Evolutionary conservation across 1,140 invertebrate genomes (phyloP).

Genomic region (Trachelipus rathkii): DNA sequence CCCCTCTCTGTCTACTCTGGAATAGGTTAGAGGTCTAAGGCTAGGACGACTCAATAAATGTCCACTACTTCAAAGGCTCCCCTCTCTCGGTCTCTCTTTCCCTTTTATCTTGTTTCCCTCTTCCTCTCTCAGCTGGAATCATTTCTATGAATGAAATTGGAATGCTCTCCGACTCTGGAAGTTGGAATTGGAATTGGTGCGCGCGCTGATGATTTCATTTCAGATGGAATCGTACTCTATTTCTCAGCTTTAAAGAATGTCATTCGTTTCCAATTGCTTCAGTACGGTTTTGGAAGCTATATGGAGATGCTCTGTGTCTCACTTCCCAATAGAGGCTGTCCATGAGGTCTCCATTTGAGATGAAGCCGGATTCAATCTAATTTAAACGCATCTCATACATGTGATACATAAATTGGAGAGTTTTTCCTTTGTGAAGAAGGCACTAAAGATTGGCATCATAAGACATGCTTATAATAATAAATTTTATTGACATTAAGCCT

Average conservation of each 20-base stretch:
- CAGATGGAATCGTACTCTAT: constrained; percentile 12
- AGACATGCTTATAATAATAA: no score
- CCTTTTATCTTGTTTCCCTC: neutral
- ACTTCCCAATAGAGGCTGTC: no score
- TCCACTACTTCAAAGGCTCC: neutral
- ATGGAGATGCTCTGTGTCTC: neutral
- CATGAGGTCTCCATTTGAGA: no score
- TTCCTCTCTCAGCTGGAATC: constrained; percentile 4
- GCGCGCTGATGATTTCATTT: neutral
- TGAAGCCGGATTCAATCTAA: no score
- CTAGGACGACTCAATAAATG: neutral
- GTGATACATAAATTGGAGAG: no score
- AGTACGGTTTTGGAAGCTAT: neutral
- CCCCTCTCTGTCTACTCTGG: no score
- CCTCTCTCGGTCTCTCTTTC: neutral
- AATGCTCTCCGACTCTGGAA: neutral
- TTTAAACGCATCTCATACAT: no score
- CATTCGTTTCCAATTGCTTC: neutral
- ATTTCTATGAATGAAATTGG: constrained; percentile 13
- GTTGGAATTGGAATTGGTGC: neutral
- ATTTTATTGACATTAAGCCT: no score
- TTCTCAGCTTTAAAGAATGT: constrained; percentile 13
- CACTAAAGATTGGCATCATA: no score
- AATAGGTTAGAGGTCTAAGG: no score
- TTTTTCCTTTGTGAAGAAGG: no score